A percentile compares a stretch with the other conserved stretches of the same genome.
These are phyloP conservation scores for Drosophila nikananu DNA, from an alignment of 1,140 invertebrate genomes.

Conservation along the genomic window DNA sequence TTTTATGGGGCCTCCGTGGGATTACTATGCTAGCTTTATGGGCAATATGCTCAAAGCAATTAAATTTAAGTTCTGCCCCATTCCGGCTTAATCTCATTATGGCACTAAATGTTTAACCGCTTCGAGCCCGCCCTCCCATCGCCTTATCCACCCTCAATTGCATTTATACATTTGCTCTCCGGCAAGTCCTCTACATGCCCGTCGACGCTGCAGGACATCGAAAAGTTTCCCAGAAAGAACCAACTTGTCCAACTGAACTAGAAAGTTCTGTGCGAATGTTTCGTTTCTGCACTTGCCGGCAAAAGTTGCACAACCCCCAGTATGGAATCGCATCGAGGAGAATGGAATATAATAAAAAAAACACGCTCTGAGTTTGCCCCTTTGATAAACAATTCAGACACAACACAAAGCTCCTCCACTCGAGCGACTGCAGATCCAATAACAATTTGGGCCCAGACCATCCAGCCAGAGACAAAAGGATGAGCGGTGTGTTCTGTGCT, in stretches of 20 bases:
- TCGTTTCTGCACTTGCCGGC: constrained; percentile 41
- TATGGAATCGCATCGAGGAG: constrained; percentile 28
- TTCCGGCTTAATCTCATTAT: constrained; percentile 39
- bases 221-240: constrained; percentile 43
- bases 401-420: constrained; percentile 17
- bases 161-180: constrained; percentile 28
- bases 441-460: constrained; percentile 22
- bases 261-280: constrained; percentile 47
- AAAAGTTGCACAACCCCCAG: constrained; percentile 13
- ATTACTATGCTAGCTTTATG: not conserved
- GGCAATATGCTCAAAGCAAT: constrained; percentile 16
- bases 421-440: constrained; percentile 27
- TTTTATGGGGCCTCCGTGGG: not conserved
- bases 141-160: constrained; percentile 14
- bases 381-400: constrained; percentile 50
- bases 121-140: constrained; percentile 1
- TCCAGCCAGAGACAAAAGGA: constrained; percentile 13
- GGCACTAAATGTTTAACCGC: constrained; percentile 33
- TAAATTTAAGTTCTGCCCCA: constrained; percentile 28
- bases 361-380: constrained; percentile 37
- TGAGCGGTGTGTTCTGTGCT: constrained; percentile 7
- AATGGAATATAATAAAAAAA: constrained; percentile 41
- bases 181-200: constrained; percentile 13
- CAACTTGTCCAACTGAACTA: constrained; percentile 50
- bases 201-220: constrained; percentile 45